Percentiles rank a stretch among this genome's conserved stretches.
Evolutionary conservation across 1,140 invertebrate genomes (phyloP).

Genomic region (Lasioglossum albipes): DNA sequence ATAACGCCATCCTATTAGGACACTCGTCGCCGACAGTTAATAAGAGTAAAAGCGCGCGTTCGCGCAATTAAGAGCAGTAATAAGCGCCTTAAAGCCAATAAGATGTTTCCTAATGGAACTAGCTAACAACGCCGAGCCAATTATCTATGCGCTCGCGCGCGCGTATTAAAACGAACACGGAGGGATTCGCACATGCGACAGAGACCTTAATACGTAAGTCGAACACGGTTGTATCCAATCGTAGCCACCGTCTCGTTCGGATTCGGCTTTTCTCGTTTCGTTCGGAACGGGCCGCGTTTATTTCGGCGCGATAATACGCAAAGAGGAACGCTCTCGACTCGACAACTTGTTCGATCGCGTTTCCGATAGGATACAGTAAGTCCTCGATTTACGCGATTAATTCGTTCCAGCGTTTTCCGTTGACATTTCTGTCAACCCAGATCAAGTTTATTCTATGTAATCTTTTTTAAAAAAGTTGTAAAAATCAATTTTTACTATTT

Average conservation of each 20-base stretch:
- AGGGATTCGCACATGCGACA: constrained; percentile 27
- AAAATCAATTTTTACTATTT: no score
- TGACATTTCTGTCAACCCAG: no score
- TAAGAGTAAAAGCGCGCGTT: constrained; percentile 68
- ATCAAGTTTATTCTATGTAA: no score
- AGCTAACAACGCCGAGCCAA: constrained; percentile 62
- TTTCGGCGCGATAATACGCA: no score
- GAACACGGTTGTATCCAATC: constrained; percentile 39
- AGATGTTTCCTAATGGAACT: constrained; percentile 68
- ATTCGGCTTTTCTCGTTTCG: not conserved
- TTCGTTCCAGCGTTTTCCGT: no score
- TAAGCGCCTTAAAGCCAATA: constrained; percentile 69
- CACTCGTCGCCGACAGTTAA: constrained; percentile 65
- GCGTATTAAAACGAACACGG: constrained; percentile 60
- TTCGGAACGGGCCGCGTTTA: no score
- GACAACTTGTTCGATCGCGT: no score
- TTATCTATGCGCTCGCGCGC: constrained; percentile 54
- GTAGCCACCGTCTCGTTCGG: constrained; percentile 25
- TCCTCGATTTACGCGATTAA: no score
- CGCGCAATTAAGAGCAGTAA: constrained; percentile 64
- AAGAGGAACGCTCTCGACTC: no score
- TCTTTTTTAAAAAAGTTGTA: no score
- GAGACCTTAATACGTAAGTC: constrained; percentile 25
- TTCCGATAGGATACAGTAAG: no score
- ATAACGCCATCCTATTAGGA: constrained; percentile 60